Percentiles rank a stretch among this genome's conserved stretches.
These are phyloP conservation scores for Pammene aurita DNA, from an alignment of 2,888 invertebrate species.

Conservation along the genomic window DNA sequence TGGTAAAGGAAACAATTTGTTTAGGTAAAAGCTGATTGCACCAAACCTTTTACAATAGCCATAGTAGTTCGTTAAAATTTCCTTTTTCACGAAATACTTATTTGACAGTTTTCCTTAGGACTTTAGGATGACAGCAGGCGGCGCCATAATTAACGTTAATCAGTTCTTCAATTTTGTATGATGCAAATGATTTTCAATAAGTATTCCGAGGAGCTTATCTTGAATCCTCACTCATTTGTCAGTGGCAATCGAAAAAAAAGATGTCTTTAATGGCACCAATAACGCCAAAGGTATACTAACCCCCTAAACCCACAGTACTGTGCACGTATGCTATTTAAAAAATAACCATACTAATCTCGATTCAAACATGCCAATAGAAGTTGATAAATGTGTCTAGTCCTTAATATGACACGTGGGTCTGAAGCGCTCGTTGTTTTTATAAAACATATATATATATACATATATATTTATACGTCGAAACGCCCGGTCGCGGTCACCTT, in stretches of 20 bases:
- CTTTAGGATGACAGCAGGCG: background rate
- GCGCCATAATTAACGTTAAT: background rate
- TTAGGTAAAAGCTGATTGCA: background rate
- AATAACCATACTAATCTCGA: background rate
- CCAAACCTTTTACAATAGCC: background rate
- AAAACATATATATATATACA: no score
- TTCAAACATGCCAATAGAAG: conserved; percentile 8
- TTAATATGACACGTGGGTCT: conserved; percentile 28
- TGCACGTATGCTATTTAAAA: background rate
- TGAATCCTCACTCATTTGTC: no score
- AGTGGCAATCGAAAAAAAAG: background rate
- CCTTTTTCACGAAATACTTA: no score
- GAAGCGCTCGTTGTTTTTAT: conserved; percentile 28
- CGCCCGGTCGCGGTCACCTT: conserved; percentile 41
- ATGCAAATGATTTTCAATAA: no score
- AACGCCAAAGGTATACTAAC: background rate
- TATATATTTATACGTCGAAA: conserved; percentile 35
- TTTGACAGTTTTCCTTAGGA: no score
- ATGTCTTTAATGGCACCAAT: background rate
- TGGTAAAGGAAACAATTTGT: background rate
- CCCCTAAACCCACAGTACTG: background rate
- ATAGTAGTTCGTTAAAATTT: background rate
- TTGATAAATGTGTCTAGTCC: conserved; percentile 17
- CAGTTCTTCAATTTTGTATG: no score
- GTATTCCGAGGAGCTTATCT: no score